These are phyloP conservation scores for Altica lythri DNA, from an alignment of 2,888 invertebrate genomes.

Conservation along the genomic window DNA sequence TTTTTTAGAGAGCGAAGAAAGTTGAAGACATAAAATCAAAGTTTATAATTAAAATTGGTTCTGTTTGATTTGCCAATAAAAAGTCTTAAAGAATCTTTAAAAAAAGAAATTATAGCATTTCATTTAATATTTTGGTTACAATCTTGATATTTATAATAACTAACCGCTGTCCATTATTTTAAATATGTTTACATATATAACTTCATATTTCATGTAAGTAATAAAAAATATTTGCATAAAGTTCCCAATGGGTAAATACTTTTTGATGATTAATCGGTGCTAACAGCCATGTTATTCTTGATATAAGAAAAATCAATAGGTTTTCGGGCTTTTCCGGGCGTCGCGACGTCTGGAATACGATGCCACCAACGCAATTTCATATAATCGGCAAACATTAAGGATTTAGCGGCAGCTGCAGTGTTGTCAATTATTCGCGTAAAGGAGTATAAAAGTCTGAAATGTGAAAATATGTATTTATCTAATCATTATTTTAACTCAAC, in stretches of 20 bases:
- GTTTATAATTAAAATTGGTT: too few relatives aligned
- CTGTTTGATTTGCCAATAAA: too few relatives aligned
- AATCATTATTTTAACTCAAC: too few relatives aligned
- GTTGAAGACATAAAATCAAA: too few relatives aligned
- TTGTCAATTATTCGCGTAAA: constrained; percentile 1
- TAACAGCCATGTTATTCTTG: constrained; percentile 1
- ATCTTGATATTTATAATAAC: too few relatives aligned
- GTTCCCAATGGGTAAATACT: background rate
- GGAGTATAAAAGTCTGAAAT: too few relatives aligned
- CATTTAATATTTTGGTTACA: too few relatives aligned
- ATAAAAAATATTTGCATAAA: constrained; percentile 3
- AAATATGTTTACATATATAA: background rate
- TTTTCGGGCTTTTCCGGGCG: constrained; percentile 41
- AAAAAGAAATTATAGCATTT: too few relatives aligned
- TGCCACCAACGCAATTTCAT: constrained; percentile 42
- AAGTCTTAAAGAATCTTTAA: too few relatives aligned
- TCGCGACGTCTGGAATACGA: constrained; percentile 36
- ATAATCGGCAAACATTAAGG: background rate
- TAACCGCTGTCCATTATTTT: too few relatives aligned
- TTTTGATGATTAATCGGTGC: constrained; percentile 2
- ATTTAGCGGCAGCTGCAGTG: constrained; percentile 1
- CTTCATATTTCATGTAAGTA: background rate
- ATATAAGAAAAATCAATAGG: constrained; percentile 47
- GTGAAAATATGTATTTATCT: too few relatives aligned
- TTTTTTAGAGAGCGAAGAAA: too few relatives aligned